Conservation (phyloP, 2,113 vertebrate species). For the Gallinago undulata region DNA sequence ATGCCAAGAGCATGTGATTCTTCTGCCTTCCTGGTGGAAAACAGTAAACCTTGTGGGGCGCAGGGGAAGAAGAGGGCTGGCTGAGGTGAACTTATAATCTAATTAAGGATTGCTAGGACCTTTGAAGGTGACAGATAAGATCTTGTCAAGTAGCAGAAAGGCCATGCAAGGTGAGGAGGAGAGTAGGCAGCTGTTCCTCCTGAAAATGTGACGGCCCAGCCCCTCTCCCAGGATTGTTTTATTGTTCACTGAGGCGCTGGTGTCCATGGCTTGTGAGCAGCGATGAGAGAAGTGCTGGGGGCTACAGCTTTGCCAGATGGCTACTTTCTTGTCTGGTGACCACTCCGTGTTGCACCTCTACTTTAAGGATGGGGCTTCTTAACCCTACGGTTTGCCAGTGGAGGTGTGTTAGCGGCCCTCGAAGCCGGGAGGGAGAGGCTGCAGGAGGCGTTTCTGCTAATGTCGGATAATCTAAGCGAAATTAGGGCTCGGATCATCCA, state of each 20-base stretch:
- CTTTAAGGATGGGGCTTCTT: not conserved
- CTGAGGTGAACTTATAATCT: not conserved
- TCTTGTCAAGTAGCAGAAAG: not conserved
- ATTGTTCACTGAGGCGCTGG: not conserved
- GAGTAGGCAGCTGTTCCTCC: not conserved
- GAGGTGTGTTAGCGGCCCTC: not conserved
- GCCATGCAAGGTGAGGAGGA: not conserved
- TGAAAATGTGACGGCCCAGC: not conserved
- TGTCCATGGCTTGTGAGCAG: not conserved
- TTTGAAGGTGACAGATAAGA: not conserved
- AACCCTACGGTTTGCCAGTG: not conserved
- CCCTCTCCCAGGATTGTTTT: not conserved
- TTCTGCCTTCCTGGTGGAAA: not conserved
- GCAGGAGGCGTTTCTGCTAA: not conserved
- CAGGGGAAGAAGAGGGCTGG: not conserved
- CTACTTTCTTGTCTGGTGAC: not conserved
- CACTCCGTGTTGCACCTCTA: rapidly evolving
- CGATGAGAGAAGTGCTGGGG: rapidly evolving
- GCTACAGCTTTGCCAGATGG: not conserved
- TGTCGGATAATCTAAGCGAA: not conserved
- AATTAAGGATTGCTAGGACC: not conserved
- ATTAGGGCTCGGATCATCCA: not conserved
- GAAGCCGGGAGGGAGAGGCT: not conserved
- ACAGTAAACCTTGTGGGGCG: not conserved
- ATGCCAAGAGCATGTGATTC: not conserved